These are phyloP conservation scores for Ceriagrion tenellum DNA, from an alignment of 2,888 invertebrate genomes.

Conservation along the genomic window DNA sequence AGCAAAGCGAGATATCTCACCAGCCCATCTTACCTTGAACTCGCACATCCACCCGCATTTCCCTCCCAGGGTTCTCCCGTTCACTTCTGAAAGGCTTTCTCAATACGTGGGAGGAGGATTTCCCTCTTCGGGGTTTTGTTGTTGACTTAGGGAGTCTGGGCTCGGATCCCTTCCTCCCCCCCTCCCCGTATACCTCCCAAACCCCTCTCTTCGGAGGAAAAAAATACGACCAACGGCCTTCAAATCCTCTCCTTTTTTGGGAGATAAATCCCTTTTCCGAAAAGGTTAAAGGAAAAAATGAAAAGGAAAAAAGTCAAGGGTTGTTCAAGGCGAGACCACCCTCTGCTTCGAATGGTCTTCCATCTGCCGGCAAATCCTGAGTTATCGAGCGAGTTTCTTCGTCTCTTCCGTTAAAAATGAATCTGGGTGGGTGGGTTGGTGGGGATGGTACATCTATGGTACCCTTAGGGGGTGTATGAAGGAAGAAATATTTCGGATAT, in stretches of 20 bases:
- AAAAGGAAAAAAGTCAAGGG: neutral
- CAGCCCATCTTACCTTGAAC: neutral
- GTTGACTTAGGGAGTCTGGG: slow-evolving; percentile 51
- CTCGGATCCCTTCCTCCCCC: neutral
- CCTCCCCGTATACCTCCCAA: neutral
- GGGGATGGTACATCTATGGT: neutral
- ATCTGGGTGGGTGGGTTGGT: neutral
- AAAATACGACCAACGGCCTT: neutral
- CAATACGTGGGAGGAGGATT: neutral
- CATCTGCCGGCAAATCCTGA: slow-evolving; percentile 56
- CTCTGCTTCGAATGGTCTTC: neutral
- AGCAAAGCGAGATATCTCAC: neutral
- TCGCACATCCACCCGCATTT: neutral
- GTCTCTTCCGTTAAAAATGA: neutral
- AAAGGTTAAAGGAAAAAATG: neutral
- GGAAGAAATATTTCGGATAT: neutral
- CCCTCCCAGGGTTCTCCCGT: neutral
- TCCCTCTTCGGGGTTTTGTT: neutral
- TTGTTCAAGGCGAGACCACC: neutral
- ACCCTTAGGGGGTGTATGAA: neutral
- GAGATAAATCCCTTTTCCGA: slow-evolving; percentile 54
- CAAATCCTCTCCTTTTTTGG: slow-evolving; percentile 30
- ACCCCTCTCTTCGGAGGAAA: neutral
- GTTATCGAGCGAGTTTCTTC: slow-evolving; percentile 37
- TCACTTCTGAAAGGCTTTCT: neutral